Percentiles rank a stretch among this genome's conserved stretches.
Conservation (phyloP, 2,797 vertebrate species). For the Melanotaenia pygmaea region DNA sequence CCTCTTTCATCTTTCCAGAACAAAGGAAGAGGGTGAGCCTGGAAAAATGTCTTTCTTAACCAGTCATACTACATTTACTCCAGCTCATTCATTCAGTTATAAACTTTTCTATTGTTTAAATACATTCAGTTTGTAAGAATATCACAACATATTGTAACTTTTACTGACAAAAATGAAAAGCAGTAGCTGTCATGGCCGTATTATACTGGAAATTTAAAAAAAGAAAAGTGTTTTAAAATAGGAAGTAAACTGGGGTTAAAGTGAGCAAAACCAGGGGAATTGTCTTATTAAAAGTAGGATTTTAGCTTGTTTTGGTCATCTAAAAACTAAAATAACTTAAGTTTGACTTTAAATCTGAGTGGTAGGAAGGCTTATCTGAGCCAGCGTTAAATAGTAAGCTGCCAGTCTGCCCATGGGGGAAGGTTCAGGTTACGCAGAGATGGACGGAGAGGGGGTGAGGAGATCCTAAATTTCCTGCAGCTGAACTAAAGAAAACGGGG, state of each 20-base stretch:
- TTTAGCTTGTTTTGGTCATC: not conserved
- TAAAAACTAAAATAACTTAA: constrained; percentile 8
- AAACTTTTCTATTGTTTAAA: not conserved
- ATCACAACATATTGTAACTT: not conserved
- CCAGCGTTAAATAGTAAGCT: constrained; percentile 11
- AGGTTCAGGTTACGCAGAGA: constrained; percentile 70
- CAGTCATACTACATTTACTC: not conserved
- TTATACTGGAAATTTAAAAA: not conserved
- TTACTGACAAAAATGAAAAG: not conserved
- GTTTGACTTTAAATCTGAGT: constrained; percentile 27
- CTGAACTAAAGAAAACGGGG: constrained; percentile 29
- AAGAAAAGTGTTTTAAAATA: not conserved
- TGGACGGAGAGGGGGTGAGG: constrained; percentile 28
- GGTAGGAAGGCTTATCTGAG: constrained; percentile 63
- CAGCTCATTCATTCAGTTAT: too few species aligned
- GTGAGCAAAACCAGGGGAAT: not conserved
- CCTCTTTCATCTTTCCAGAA: constrained; percentile 56
- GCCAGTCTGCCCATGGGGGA: not conserved
- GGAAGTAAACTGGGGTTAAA: not conserved
- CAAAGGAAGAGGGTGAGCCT: constrained; percentile 26
- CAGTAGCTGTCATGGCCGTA: not conserved
- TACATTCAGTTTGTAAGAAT: not conserved
- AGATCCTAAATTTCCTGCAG: constrained; percentile 53
- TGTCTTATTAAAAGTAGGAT: not conserved
- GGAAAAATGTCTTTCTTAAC: not conserved